phyloP scores from a whole-genome alignment of 2,888 invertebrate genomes.

The Heliconius ethilla region DNA sequence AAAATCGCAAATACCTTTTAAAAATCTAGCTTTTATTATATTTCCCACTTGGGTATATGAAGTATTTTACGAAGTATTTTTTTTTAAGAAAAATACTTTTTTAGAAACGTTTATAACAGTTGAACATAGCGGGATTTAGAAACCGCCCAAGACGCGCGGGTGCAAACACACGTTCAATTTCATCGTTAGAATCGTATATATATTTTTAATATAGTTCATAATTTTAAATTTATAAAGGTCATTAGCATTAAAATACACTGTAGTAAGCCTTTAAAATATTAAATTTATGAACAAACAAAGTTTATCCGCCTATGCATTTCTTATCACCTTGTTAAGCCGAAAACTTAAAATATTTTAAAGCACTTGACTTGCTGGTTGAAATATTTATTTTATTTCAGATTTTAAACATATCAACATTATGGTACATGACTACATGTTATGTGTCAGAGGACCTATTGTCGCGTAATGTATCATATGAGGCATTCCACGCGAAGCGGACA shows the following conservation, averaged over 20 bases:
- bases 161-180: not conserved
- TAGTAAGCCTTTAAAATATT: no score
- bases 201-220: not conserved
- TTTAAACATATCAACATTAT: not conserved
- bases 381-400: not conserved
- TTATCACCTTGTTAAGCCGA: no score
- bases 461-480: no score
- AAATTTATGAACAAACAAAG: no score
- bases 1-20: not conserved
- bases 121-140: not conserved
- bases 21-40: no score
- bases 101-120: not conserved
- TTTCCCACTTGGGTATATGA: not conserved
- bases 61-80: not conserved
- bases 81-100: not conserved
- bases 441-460: no score
- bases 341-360: not conserved
- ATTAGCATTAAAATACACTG: not conserved
- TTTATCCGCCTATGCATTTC: no score
- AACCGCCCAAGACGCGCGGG: no score
- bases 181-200: no score
- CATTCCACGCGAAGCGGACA: no score
- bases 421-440: no score
- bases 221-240: not conserved
- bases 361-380: not conserved